Evolutionary conservation across 2,888 invertebrate genomes (phyloP).

Genomic region (Scaeva pyrastri): DNA sequence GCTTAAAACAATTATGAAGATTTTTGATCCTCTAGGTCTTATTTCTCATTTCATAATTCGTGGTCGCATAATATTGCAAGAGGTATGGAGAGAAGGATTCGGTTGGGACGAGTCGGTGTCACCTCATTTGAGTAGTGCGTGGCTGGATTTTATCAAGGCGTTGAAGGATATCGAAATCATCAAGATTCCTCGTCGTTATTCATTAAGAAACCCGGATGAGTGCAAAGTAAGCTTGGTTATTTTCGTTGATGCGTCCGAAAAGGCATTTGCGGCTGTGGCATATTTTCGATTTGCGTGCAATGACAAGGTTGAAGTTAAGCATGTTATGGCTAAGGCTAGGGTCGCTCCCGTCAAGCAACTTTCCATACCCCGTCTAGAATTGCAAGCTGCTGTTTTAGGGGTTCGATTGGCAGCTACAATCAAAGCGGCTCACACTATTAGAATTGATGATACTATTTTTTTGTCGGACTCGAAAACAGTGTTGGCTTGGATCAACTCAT

Average conservation of each 20-base stretch:
- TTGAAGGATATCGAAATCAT: background rate
- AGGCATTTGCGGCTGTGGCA: background rate
- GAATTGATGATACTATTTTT: background rate
- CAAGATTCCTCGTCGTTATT: conserved; percentile 17
- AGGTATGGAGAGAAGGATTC: conserved; percentile 1
- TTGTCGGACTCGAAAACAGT: conserved; percentile 39
- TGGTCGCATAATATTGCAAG: conserved; percentile 4
- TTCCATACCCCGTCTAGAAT: background rate
- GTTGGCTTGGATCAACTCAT: conserved; percentile 26
- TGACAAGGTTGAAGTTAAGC: background rate
- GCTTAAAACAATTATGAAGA: background rate
- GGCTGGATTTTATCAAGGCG: conserved; percentile 1
- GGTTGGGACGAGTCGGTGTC: conserved; percentile 19
- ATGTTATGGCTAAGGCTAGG: conserved; percentile 6
- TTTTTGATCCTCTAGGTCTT: conserved; percentile 19
- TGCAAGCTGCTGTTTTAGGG: conserved; percentile 13
- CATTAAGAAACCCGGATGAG: background rate
- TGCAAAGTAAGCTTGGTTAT: conserved; percentile 17
- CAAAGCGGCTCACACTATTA: conserved; percentile 5
- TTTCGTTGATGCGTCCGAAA: conserved; percentile 15
- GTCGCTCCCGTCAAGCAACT: conserved; percentile 2
- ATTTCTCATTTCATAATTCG: background rate
- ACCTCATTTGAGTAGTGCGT: background rate
- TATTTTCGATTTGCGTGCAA: background rate
- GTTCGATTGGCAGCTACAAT: conserved; percentile 1